Evolutionary conservation across 1,140 invertebrate genomes (phyloP).

Genomic region (Aphidius ervi): DNA sequence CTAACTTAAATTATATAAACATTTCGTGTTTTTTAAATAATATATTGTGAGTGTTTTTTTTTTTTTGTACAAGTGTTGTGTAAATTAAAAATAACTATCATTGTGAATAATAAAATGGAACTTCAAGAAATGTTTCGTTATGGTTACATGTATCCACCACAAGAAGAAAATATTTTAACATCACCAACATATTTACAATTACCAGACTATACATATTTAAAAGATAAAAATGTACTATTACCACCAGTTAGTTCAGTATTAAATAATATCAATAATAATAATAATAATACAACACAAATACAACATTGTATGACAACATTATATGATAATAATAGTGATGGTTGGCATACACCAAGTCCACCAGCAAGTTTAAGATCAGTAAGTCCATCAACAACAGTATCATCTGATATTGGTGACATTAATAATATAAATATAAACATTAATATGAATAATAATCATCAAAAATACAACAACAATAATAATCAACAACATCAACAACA

Average conservation of each 20-base stretch:
- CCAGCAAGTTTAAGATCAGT: slow-evolving; percentile 56
- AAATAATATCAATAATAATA: too few relatives aligned
- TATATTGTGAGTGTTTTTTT: too few relatives aligned
- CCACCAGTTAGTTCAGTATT: slow-evolving; percentile 42
- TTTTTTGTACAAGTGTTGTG: not conserved
- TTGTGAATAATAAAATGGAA: slow-evolving; percentile 33
- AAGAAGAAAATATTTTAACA: slow-evolving; percentile 33
- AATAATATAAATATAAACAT: not conserved
- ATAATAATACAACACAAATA: not conserved
- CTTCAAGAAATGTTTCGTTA: slow-evolving; percentile 51
- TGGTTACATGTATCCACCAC: slow-evolving; percentile 47
- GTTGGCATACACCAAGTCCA: slow-evolving; percentile 60
- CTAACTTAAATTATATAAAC: too few relatives aligned
- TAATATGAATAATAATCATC: not conserved
- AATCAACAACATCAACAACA: not conserved
- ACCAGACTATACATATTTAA: slow-evolving; percentile 38
- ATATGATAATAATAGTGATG: slow-evolving; percentile 53
- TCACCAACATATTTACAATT: slow-evolving; percentile 40
- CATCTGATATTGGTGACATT: slow-evolving; percentile 30
- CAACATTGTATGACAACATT: slow-evolving; percentile 35
- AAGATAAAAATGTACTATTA: slow-evolving; percentile 34
- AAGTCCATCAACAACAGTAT: slow-evolving; percentile 47
- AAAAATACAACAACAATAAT: not conserved
- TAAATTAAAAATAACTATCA: not conserved
- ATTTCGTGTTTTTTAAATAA: not conserved